Conservation (phyloP, 2,888 invertebrate genomes). For the Brenthis ino region DNA sequence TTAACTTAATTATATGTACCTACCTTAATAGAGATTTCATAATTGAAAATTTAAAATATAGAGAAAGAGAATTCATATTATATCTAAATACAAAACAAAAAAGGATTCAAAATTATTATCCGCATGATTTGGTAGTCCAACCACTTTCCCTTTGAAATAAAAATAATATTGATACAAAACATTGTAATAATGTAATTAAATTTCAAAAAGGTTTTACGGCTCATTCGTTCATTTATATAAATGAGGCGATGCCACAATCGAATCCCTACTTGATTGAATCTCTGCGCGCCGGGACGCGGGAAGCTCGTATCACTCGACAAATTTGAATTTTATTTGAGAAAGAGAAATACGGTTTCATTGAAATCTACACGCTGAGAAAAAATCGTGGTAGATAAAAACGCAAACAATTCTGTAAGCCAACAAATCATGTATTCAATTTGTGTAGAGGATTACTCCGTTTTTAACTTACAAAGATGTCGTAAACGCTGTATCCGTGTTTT, state of each 20-base stretch:
- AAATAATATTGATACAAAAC: conserved; percentile 27
- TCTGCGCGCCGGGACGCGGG: conserved; percentile 49
- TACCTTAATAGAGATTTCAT: background rate
- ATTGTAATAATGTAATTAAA: conserved; percentile 35
- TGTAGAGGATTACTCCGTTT: conserved; percentile 57
- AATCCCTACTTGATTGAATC: conserved; percentile 71
- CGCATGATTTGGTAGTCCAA: conserved; percentile 9
- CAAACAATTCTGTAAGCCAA: conserved; percentile 62
- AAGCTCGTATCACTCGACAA: conserved; percentile 51
- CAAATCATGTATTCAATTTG: conserved; percentile 74
- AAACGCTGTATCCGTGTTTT: conserved; percentile 18
- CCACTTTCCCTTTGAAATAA: conserved; percentile 8
- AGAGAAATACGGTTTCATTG: conserved; percentile 58
- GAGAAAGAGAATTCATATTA: background rate
- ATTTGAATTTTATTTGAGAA: conserved; percentile 73
- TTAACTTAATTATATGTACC: background rate
- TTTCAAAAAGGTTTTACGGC: conserved; percentile 47
- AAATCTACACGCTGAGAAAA: conserved; percentile 66
- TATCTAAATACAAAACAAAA: conserved; percentile 3
- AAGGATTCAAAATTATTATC: background rate
- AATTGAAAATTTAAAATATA: background rate
- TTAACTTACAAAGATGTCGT: conserved; percentile 47
- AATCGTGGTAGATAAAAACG: conserved; percentile 54
- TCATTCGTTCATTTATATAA: conserved; percentile 59
- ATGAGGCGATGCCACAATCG: conserved; percentile 61